Base-by-base conservation (phyloP, 2,797 vertebrate species). In the Lerista edwardsae region DNA sequence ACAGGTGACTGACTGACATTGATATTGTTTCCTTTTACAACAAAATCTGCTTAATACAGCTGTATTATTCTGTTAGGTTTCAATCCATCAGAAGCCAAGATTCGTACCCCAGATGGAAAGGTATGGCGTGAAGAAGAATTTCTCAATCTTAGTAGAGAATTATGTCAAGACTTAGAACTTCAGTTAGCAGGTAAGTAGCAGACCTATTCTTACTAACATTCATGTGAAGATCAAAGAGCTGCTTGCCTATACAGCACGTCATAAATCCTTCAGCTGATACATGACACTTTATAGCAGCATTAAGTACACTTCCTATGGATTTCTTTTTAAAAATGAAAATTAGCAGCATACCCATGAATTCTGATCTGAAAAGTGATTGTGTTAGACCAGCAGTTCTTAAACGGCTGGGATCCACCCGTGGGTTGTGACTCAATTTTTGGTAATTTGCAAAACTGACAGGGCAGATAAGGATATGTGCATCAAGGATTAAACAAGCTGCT, bases 11-110 rank as follows among this genome's bases (percentile, higher is more conserved):
- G n/a, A n/a, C n/a, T n/a, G n/a, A 6, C 2, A 47, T 31, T n/a
- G 27, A 19, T 84, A 51, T 51, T 51, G 47, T 51, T 12, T 41
- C 67, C 2, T 14, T 10, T 64, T 77, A 39, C 23, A 41, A 44
- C 21, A 88, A 31, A 34, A 29, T 88, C 62, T 88, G 5, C 84
- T 90, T 89, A 82, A 23, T 0, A 1, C 34, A 39, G 74, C 59
- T 92, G 31, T 85, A 92, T 82, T 91, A 31, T 93, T 59, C 81
- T 90, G 77, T 94, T 92, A 99, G 99, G 98, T 91, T 99, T 99
- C 92, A 99, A 97, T 96, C 96, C 96, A 83, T 95, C 95, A 25
- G 97, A 99, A 95, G 98, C 97, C 71, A 98, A 97, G 93, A 97
- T 98, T 93, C 95, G 90, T 39, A 93, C 97, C 82, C 93, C 97